Percentiles rank a stretch among this genome's conserved stretches.
phyloP scores from a whole-genome alignment of 2,113 vertebrate genomes.

The Proteles cristata region DNA sequence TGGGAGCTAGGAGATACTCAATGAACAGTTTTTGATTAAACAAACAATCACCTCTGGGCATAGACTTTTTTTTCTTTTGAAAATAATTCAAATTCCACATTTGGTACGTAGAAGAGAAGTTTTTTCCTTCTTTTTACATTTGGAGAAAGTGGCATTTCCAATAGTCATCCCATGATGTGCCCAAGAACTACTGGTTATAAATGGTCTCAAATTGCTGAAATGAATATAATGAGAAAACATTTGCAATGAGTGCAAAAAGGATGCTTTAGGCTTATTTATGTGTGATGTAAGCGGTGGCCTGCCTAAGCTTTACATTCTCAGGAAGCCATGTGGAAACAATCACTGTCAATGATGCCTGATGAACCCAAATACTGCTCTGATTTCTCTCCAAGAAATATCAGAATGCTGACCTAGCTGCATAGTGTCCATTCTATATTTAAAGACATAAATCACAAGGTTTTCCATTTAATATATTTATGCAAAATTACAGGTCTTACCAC shows the following conservation, averaged over 20 bases:
- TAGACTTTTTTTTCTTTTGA: neutral
- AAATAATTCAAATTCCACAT: neutral
- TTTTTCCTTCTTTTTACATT: slow-evolving; percentile 23
- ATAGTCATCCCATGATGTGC: neutral
- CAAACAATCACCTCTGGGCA: neutral
- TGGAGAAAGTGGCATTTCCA: neutral
- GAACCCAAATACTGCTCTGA: slow-evolving; percentile 6
- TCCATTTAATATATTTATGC: slow-evolving; percentile 3
- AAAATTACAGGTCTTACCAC: slow-evolving; percentile 37
- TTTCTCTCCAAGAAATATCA: slow-evolving; percentile 56
- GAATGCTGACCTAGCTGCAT: slow-evolving; percentile 20
- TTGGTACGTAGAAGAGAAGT: neutral
- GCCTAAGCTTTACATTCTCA: slow-evolving; percentile 28
- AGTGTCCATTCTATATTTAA: neutral
- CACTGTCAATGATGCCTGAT: slow-evolving; percentile 33
- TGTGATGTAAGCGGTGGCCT: neutral
- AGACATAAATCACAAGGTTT: slow-evolving; percentile 31
- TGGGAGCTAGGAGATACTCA: neutral
- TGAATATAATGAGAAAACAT: slow-evolving; percentile 51
- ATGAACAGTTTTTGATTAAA: neutral
- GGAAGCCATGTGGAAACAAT: slow-evolving; percentile 62
- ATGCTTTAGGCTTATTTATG: slow-evolving; percentile 20
- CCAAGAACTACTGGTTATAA: slow-evolving; percentile 34
- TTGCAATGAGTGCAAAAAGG: neutral
- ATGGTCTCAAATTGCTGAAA: slow-evolving; percentile 3